Base-by-base conservation (phyloP, 2,113 vertebrate genomes). In the Arizona elegans region DNA sequence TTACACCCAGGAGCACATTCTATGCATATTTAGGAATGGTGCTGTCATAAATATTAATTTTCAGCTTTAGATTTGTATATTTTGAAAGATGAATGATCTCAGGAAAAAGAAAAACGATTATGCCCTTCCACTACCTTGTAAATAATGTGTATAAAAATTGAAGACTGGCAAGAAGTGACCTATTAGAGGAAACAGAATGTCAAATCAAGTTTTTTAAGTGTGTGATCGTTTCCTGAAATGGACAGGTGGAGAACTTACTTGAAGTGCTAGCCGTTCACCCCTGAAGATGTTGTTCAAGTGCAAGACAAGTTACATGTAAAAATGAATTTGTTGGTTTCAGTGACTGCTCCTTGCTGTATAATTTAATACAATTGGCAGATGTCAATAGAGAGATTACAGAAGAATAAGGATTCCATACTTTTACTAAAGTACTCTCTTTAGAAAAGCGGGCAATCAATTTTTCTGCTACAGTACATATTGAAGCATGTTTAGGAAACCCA, bases 251-350 rank as follows among this genome's bases (percentile, higher is more conserved):
- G 91, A 86, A 62, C 54, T 86, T 15, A 86, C 70, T 91, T 89
- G 52, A 88, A 62, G 90, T 33, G 62, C 54, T 56, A 53, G 47
- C 55, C 33, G n/a, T 89, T 91, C 93, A 93, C 93, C 87, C 91
- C 86, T 93, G 87, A 56, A 93, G 93, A 86, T 75, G n/a, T 59
- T 89, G 65, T 29, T 91, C 87, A 91, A 86, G 87, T 93, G 65
- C 90, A 86, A 89, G 93, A 43, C 50, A 81, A 81, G 90, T 91
- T 87, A 58, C 70, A 91, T 91, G 70, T 53, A 93, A 62, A 93
- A 90, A 93, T 86, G 88, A 90, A 93, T 93, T 86, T 90, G 88
- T 62, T 93, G 92, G 92, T 93, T 89, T 93, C 92, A 29, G 55
- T 93, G 92, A 93, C 13, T 93, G 88, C 88, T 86, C 81, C 10